phyloP scores from a whole-genome alignment of 35 echinoderm and acorn worm species.

The Amphiura filiformis region DNA sequence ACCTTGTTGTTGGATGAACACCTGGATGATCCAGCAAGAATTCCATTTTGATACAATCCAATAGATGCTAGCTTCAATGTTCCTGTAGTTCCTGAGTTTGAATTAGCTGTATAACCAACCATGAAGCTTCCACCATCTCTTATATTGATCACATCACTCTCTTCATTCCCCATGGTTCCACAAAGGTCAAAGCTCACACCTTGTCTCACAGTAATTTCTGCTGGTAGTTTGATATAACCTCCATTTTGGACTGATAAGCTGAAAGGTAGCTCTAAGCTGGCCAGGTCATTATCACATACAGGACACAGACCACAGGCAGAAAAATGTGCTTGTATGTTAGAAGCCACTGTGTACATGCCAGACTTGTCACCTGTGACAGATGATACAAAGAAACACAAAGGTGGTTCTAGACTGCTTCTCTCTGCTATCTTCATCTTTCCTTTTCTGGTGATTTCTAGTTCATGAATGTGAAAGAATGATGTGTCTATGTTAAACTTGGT shows the following conservation, averaged over 20 bases:
- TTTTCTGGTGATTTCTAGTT: slow-evolving; percentile 25
- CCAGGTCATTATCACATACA: slow-evolving; percentile 20
- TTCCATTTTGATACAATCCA: slow-evolving; percentile 47
- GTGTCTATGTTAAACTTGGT: slow-evolving; percentile 8
- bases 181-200: slow-evolving; percentile 67
- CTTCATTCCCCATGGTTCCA: slow-evolving; percentile 50
- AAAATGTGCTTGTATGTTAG: slow-evolving; percentile 27
- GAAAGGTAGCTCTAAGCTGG: slow-evolving; percentile 33
- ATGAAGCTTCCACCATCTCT: slow-evolving; percentile 46
- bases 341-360: slow-evolving; percentile 27
- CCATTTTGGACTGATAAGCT: slow-evolving; percentile 23
- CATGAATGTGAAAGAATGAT: slow-evolving; percentile 33
- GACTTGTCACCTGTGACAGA: slow-evolving; percentile 37
- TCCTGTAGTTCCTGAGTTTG: neutral
- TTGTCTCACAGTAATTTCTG: slow-evolving; percentile 29
- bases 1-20: slow-evolving; percentile 24
- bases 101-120: slow-evolving; percentile 54
- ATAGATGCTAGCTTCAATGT: slow-evolving; percentile 28
- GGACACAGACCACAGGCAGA: slow-evolving; percentile 45
- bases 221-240: slow-evolving; percentile 34
- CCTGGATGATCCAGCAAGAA: slow-evolving; percentile 13
- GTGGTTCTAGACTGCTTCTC: slow-evolving; percentile 6
- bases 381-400: slow-evolving; percentile 27
- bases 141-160: slow-evolving; percentile 33
- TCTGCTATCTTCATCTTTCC: slow-evolving; percentile 22